Evolutionary conservation across 35 echinoderm and acorn worm genomes (phyloP).

Genomic region (Lytechinus pictus): DNA sequence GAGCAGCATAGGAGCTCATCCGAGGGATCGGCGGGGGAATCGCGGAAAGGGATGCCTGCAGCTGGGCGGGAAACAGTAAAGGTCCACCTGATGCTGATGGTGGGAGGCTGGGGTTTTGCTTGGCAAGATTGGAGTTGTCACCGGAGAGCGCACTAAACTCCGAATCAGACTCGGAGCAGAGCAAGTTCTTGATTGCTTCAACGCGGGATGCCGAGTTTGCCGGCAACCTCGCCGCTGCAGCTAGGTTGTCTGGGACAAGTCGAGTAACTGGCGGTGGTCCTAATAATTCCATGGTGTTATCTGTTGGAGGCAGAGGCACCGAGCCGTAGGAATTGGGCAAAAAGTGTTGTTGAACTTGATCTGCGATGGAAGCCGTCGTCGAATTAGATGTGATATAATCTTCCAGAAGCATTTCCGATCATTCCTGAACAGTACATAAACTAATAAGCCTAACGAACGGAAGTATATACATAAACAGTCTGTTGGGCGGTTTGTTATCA

Average conservation of each 20-base stretch:
- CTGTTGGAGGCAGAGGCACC: not conserved
- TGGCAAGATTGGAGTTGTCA: not conserved
- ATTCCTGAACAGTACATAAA: not conserved
- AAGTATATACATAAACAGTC: not conserved
- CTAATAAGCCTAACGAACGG: not conserved
- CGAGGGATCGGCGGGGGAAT: not conserved
- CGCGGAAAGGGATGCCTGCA: not conserved
- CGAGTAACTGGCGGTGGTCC: slow-evolving; percentile 19
- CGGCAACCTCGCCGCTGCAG: not conserved
- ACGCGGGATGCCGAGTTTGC: no score
- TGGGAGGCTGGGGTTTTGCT: not conserved
- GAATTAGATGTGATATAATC: not conserved
- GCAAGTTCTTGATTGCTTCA: not conserved
- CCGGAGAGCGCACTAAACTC: not conserved
- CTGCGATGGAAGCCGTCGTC: not conserved
- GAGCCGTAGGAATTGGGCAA: not conserved
- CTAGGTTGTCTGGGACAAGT: not conserved
- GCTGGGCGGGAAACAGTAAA: no score
- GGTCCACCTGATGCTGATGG: no score
- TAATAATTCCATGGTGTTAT: not conserved
- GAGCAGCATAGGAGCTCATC: not conserved
- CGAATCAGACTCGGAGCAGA: slow-evolving; percentile 12
- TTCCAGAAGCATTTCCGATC: slow-evolving; percentile 22
- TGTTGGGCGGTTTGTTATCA: not conserved
- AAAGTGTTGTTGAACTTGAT: not conserved